Base-by-base conservation (phyloP, 2,113 vertebrate species). In the Melanerpes formicivorus region DNA sequence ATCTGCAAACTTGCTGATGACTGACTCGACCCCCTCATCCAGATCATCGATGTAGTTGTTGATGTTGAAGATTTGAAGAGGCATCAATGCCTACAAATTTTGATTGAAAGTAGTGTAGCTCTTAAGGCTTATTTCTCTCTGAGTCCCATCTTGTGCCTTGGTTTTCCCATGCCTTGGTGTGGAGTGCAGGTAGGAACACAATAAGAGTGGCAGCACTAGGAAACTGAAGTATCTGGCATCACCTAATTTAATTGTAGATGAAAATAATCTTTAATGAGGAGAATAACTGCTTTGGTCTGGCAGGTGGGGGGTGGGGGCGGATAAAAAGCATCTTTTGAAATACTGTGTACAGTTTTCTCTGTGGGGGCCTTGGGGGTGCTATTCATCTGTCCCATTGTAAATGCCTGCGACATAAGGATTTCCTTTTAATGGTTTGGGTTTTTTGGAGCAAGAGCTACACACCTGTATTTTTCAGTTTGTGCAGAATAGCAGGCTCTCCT, bases 241-340 rank as follows among this genome's bases (percentile, higher is more conserved):
- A 32, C n/a, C 30, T 37, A 6, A 44, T 64, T 67, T 52, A 64
- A 59, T 6, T 74, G 40, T n/a, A 66, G 34, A 44, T 50, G 26
- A 29, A 63, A 80, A 59, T 77, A 55, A 70, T 32, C 13, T 65
- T 21, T 21, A 29, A 14, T 90, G 80, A 80, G 50, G 44, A 54
- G 63, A 66, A 10, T 55, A 22, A 12, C 80, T 63, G 19, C 18
- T 74, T 92, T 80, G 73, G 40, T 44, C n/a, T 21, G 32, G 40
- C 40, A 40, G 40, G 5, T 9, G 11, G 1, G 0, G 1, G 3
- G 40, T 11, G 10, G 7, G 4, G 4, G 12, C 17, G 6, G 34
- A 14, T 65, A 26, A 89, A 71, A 88, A 58, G 14, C 1, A 0
- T 60, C 5, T 15, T 67, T 56, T 44, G 10, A 81, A 84, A 65